Evolutionary conservation across 1,140 invertebrate species (phyloP).

Genomic region (Nylanderia fulva): DNA sequence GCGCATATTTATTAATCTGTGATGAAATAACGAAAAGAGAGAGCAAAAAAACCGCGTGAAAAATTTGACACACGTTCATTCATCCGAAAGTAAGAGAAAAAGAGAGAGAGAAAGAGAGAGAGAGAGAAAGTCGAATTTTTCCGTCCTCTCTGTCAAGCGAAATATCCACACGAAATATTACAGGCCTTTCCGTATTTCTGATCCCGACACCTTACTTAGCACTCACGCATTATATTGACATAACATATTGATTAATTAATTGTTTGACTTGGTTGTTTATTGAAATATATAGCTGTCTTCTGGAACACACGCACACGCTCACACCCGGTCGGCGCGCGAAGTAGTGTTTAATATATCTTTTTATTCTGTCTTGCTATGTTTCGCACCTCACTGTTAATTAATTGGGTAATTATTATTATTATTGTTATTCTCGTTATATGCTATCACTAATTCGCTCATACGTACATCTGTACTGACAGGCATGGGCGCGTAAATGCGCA

Average conservation of each 20-base stretch:
- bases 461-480: slow-evolving; percentile 8
- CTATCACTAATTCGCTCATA: slow-evolving; percentile 30
- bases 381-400: slow-evolving; percentile 70
- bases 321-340: slow-evolving; percentile 66
- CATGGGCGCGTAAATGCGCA: neutral
- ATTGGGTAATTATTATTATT: slow-evolving; percentile 66
- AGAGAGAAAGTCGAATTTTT: neutral
- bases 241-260: slow-evolving; percentile 59
- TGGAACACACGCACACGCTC: slow-evolving; percentile 55
- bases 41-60: neutral
- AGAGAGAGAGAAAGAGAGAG: neutral
- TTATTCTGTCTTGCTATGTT: slow-evolving; percentile 64
- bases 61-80: neutral
- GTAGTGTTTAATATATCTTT: slow-evolving; percentile 60
- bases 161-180: neutral
- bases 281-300: slow-evolving; percentile 54
- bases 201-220: slow-evolving; percentile 49
- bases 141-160: neutral
- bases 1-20: neutral
- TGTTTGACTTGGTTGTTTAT: slow-evolving; percentile 64
- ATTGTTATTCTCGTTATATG: slow-evolving; percentile 10
- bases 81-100: neutral
- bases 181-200: slow-evolving; percentile 46
- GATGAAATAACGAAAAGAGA: neutral
- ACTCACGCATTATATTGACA: slow-evolving; percentile 64